phyloP scores from a whole-genome alignment of 2,888 invertebrate genomes.

The Phaonia tiefii region DNA sequence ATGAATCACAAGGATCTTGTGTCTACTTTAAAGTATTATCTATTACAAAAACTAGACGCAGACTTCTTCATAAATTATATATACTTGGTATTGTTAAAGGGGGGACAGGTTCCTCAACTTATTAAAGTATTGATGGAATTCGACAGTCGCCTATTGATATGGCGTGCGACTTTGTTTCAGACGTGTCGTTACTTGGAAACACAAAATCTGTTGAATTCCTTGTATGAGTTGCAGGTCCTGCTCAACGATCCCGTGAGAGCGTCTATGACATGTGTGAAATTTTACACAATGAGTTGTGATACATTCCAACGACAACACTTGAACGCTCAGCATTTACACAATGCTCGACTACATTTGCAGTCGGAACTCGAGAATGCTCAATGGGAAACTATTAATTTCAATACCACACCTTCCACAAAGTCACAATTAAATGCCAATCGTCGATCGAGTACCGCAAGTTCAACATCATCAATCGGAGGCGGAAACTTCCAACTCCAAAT shows the following conservation, averaged over 20 bases:
- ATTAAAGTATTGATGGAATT: constrained; percentile 85
- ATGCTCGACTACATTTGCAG: constrained; percentile 85
- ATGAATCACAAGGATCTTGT: constrained; percentile 86
- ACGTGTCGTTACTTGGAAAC: constrained; percentile 87
- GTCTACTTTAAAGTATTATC: constrained; percentile 86
- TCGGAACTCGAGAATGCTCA: constrained; percentile 83
- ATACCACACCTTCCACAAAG: constrained; percentile 57
- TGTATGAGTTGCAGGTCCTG: constrained; percentile 87
- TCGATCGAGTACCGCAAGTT: constrained; percentile 69
- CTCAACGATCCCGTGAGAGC: constrained; percentile 89
- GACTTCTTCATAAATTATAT: constrained; percentile 88
- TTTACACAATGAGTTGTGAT: constrained; percentile 85
- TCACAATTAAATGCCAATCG: constrained; percentile 63
- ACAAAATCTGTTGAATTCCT: constrained; percentile 85
- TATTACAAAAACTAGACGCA: constrained; percentile 85
- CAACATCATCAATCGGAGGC: constrained; percentile 54
- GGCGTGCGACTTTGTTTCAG: constrained; percentile 87
- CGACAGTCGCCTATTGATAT: constrained; percentile 85
- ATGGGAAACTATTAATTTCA: constrained; percentile 81
- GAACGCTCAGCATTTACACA: constrained; percentile 82
- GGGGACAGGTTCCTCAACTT: constrained; percentile 84
- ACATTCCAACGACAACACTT: constrained; percentile 82
- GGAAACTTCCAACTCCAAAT: constrained; percentile 85
- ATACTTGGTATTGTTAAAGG: constrained; percentile 86
- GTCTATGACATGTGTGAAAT: constrained; percentile 89